These are phyloP conservation scores for Atherinomorus stipes DNA, from an alignment of 2,113 vertebrate species.

Conservation along the genomic window DNA sequence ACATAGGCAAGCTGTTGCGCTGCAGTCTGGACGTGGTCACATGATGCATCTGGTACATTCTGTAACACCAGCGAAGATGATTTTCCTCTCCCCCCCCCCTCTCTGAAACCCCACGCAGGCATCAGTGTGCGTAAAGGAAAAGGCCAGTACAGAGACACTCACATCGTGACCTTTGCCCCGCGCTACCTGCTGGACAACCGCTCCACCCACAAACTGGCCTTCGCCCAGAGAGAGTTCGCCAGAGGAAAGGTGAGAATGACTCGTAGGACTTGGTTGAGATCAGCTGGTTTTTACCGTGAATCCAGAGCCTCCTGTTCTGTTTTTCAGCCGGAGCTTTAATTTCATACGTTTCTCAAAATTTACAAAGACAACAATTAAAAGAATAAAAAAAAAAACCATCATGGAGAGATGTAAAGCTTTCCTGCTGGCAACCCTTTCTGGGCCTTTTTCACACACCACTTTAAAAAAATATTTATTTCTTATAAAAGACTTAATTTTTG, in stretches of 20 bases:
- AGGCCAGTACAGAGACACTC: slow-evolving; percentile 93
- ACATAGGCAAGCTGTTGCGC: slow-evolving; percentile 87
- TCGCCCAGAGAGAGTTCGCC: slow-evolving; percentile 95
- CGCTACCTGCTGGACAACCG: slow-evolving; percentile 96
- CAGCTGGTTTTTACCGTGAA: background rate
- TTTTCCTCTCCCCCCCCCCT: too few species aligned
- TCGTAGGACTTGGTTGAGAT: background rate
- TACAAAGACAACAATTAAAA: too few species aligned
- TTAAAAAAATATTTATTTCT: too few species aligned
- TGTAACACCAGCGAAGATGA: too few species aligned
- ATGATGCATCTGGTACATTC: too few species aligned
- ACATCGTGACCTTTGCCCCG: slow-evolving; percentile 96
- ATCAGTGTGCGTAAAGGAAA: slow-evolving; percentile 96
- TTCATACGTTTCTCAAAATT: background rate
- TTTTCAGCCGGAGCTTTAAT: background rate
- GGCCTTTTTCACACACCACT: background rate
- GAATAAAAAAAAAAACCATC: background rate
- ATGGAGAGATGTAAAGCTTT: background rate
- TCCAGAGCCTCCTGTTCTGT: background rate
- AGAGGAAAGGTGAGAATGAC: slow-evolving; percentile 88
- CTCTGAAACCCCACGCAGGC: slow-evolving; percentile 76
- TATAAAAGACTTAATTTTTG: too few species aligned
- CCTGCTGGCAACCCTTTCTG: background rate
- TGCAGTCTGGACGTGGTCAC: background rate
- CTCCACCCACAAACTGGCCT: slow-evolving; percentile 92